Evolutionary conservation across 2,888 invertebrate genomes (phyloP), one percentile per base, ranked within the genome.

Genomic region (Melanotus villosus): DNA sequence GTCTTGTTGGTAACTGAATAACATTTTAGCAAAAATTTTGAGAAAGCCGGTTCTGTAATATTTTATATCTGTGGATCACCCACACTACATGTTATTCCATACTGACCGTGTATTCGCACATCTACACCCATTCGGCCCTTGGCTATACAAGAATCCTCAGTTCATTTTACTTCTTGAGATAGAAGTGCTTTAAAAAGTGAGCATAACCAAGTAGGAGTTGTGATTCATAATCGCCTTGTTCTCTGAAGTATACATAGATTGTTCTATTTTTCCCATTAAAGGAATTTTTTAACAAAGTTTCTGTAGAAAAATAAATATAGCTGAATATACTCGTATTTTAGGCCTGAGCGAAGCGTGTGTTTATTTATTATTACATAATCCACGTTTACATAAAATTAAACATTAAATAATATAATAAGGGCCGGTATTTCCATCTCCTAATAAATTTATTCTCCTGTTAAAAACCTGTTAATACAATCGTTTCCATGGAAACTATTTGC

Each of bases 91-190:
- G 65, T 67, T 72, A 66, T 68, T 72, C 72, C 52, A 52, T 65
- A 73, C 71, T 71, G 73, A 65, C 71, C 69, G 68, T 72, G 68
- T 45, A 66, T 67, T 72, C 70, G 67, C 72, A 66, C 68, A 70
- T 80, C 73, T 80, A 78, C 80, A 79, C 80, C 80, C 78, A 80
- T 74, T 77, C 74, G 74, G 78, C 79, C 79, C 60, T 75, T 67
- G 76, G 80, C 79, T 78, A 77, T 78, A 73, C 75, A 75, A 76
- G 74, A 73, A 72, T 75, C 75, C 56, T 68, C 65, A 45, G 47
- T 57, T 65, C 45, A 68, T 65, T 68, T 71, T 65, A 65, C 68
- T 65, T 60, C 59, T 58, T 60, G 65, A 71, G 57, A 68, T 68
- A 60, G 16, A 52, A 32, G 52, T n/a, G 23, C 10, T 32, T 52